These are phyloP conservation scores for Cephus pygmeus DNA, from an alignment of 2,888 invertebrate genomes.

Conservation along the genomic window DNA sequence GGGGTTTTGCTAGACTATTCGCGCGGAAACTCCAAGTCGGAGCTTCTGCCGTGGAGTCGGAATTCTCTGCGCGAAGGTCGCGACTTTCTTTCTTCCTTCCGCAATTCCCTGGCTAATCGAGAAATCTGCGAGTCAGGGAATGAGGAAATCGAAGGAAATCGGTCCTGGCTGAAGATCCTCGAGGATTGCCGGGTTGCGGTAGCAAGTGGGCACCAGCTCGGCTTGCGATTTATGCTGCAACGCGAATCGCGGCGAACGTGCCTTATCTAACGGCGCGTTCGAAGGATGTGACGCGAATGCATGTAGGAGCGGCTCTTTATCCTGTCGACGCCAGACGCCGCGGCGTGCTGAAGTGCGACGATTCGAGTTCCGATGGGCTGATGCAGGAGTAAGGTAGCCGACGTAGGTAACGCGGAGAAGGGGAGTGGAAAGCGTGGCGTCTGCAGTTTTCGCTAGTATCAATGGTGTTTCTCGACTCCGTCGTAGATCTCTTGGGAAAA, in stretches of 20 bases:
- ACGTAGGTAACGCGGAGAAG: conserved; percentile 10
- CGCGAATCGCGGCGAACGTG: conserved; percentile 43
- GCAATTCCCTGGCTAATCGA: too few species aligned
- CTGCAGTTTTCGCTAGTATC: too few species aligned
- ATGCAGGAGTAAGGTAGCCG: not conserved
- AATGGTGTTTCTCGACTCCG: too few species aligned
- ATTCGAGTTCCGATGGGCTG: not conserved
- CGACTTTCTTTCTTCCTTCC: too few species aligned
- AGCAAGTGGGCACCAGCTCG: too few species aligned
- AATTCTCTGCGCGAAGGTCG: too few species aligned
- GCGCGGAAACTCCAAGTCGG: conserved; percentile 9
- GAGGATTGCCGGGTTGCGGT: too few species aligned
- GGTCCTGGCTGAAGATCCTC: too few species aligned
- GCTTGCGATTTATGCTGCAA: conserved; percentile 48
- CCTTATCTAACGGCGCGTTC: conserved; percentile 9
- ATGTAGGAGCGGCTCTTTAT: conserved; percentile 56
- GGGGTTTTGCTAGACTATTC: not conserved
- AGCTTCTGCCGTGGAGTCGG: too few species aligned
- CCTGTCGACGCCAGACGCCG: conserved; percentile 52
- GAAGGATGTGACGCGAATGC: conserved; percentile 58
- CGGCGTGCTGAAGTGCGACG: not conserved
- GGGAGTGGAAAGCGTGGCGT: conserved; percentile 1
- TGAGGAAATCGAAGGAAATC: too few species aligned
- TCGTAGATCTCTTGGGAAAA: too few species aligned
- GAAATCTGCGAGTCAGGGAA: too few species aligned